Evolutionary conservation across 2,113 vertebrate species (phyloP).

Genomic region (Oryzias woworae): DNA sequence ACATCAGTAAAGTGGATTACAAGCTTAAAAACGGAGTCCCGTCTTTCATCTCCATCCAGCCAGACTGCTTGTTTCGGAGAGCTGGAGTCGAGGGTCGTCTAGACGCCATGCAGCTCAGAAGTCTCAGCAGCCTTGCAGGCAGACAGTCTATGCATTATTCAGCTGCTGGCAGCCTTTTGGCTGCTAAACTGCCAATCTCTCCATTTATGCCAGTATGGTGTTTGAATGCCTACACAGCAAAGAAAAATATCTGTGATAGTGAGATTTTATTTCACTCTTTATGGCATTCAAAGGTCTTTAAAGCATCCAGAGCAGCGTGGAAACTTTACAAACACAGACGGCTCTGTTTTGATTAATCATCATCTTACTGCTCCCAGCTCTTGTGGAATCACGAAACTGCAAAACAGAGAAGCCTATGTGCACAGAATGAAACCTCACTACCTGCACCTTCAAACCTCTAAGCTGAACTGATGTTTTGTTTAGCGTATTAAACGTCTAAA

Average conservation of each 20-base stretch:
- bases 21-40: neutral
- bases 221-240: conserved; percentile 1
- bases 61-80: conserved; percentile 3
- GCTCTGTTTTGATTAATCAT: conserved; percentile 1
- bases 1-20: conserved; percentile 28
- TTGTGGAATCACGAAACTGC: conserved; percentile 4
- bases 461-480: too few relatives aligned
- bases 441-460: neutral
- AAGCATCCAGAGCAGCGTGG: neutral
- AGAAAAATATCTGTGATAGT: conserved; percentile 15
- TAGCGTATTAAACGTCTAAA: too few relatives aligned
- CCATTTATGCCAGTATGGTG: conserved; percentile 30
- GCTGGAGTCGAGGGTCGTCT: conserved; percentile 28
- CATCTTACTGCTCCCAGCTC: neutral
- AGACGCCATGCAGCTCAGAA: conserved; percentile 33
- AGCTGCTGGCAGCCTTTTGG: conserved; percentile 43
- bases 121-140: conserved; percentile 35
- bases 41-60: conserved; percentile 23
- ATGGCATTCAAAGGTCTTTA: neutral
- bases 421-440: neutral
- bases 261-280: neutral
- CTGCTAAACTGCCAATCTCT: conserved; percentile 33
- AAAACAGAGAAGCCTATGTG: neutral
- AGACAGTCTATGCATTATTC: conserved; percentile 60
- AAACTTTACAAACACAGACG: neutral